Percentiles rank a stretch among this genome's conserved stretches.
Evolutionary conservation across 2,113 vertebrate species (phyloP).

Genomic region (Trogon surrucura): DNA sequence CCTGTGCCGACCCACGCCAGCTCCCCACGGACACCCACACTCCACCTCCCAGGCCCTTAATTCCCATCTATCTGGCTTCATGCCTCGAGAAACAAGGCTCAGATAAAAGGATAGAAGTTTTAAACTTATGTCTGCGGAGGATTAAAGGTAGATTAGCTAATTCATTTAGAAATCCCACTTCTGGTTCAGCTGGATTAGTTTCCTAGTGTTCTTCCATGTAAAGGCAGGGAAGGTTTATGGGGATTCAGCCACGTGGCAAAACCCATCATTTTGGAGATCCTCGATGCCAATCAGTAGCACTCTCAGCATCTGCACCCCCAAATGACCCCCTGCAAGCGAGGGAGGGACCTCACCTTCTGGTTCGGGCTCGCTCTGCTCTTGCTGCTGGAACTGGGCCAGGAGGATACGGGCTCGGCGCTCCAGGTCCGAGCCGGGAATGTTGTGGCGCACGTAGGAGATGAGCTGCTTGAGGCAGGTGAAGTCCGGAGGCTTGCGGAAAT

Average conservation of each 20-base stretch:
- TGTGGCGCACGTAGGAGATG: slow-evolving; percentile 87
- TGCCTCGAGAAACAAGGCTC: not conserved
- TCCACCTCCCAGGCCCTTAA: not conserved
- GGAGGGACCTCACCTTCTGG: slow-evolving; percentile 77
- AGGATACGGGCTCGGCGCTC: slow-evolving; percentile 92
- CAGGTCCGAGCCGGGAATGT: slow-evolving; percentile 92
- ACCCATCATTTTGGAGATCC: not conserved
- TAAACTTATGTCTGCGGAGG: not conserved
- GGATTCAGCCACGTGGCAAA: not conserved
- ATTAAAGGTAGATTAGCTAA: slow-evolving; percentile 35
- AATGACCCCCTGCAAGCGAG: accelerated
- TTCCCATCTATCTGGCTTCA: not conserved
- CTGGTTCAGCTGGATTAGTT: not conserved
- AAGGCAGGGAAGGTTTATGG: not conserved
- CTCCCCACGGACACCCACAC: not conserved
- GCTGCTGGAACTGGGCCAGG: slow-evolving; percentile 89
- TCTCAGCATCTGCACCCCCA: not conserved
- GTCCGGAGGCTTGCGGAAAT: slow-evolving; percentile 91
- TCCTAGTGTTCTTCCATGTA: not conserved
- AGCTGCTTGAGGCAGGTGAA: slow-evolving; percentile 91
- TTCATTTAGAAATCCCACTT: not conserved
- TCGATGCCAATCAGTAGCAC: not conserved
- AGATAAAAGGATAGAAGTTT: not conserved
- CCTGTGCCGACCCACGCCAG: not conserved
- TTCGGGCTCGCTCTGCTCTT: slow-evolving; percentile 82